These are phyloP conservation scores for Pipistrellus pygmaeus DNA, from an alignment of 2,797 vertebrate species.

Conservation along the genomic window DNA sequence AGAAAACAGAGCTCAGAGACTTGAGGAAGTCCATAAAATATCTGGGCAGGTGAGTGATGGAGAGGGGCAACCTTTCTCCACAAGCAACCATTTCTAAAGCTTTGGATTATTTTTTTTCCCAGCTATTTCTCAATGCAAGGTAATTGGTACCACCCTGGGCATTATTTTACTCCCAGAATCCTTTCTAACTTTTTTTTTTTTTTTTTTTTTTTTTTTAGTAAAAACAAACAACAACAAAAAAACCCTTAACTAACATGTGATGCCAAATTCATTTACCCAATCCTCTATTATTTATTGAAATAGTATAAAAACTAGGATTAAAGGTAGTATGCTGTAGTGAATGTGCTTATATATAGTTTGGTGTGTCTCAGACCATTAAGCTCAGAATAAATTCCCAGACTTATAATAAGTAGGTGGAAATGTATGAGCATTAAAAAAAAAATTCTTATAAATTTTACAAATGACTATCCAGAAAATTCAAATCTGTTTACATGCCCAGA, in stretches of 20 bases:
- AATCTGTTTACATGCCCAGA: background rate
- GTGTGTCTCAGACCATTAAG: background rate
- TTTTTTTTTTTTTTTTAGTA: background rate
- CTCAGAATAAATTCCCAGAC: background rate
- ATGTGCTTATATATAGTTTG: background rate
- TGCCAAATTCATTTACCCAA: background rate
- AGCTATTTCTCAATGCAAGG: background rate
- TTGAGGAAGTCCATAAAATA: background rate
- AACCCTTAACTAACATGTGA: background rate
- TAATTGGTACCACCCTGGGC: background rate
- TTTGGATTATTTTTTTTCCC: background rate
- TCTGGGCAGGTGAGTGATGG: background rate
- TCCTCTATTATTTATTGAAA: background rate
- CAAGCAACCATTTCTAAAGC: background rate
- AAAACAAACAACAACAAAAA: background rate
- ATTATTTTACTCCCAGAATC: background rate
- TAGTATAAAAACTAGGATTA: background rate
- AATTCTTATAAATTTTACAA: conserved; percentile 27
- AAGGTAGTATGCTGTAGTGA: background rate
- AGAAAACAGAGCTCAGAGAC: background rate
- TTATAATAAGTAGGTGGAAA: background rate
- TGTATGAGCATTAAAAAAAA: background rate
- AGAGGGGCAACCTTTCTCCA: background rate
- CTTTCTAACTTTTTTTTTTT: background rate
- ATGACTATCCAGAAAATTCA: background rate